Evolutionary conservation across 2,113 vertebrate genomes (phyloP), one percentile per base, ranked within the genome.

Genomic region (Sphyrna mokarran): DNA sequence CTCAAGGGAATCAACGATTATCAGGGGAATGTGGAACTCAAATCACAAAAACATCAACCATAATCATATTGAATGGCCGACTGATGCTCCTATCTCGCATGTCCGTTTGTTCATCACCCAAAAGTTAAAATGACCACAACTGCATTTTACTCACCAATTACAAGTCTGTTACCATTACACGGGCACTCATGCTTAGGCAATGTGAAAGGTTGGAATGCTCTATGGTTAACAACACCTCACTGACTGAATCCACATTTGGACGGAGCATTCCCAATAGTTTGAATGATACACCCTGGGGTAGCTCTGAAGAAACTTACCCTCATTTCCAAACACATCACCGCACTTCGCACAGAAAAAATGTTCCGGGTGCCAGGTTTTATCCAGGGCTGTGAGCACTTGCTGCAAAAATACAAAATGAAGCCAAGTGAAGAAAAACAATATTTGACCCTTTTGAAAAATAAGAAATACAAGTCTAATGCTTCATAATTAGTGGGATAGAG

Each of bases 281-380:
- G 48, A 29, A 10, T 16, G 8, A 22, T 0, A 9, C 37, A 13
- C 13, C 1, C 14, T 33, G 26, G 33, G 2, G 33, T 63, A 6
- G 1, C 13, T 3, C 29, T 26, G 33, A 20, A 26, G 3, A 40
- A 18, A 37, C 96, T 0, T 96, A 99, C 99, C 98, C 0, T 98
- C 98, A 0, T 97, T 18, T 58, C 98, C 98, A 0, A 99, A 99
- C 70, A 96, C 96, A 66, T 97, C 97, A 96, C 99, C 98, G 0
- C 99, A 99, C 96, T 98, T 97, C 69, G 97, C 87, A 0, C 99
- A 99, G 97, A 99, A 99, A 97, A 99, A 99, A 96, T 99, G 99
- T 96, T 99, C 98, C 0, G 99, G 99, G 96, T 99, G 99, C 99
- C 99, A 99, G 10, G 98, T 98, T 96, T 98, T 97, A 96, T 98